phyloP scores from a whole-genome alignment of 2,888 invertebrate species.

The Tryphoninae sp. region DNA sequence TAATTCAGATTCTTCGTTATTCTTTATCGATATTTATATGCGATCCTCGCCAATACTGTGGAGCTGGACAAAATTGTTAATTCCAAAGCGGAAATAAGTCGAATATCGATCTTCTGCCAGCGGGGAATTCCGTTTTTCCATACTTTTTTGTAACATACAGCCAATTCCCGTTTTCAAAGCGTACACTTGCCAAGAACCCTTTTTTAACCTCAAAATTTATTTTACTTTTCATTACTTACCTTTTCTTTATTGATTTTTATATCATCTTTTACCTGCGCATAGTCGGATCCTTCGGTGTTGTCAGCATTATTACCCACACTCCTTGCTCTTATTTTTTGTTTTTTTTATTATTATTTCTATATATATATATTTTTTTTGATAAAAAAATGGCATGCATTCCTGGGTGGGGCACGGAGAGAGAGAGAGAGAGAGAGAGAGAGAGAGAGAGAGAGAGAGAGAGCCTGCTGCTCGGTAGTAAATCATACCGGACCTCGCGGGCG shows the following conservation, averaged over 20 bases:
- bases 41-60: not conserved
- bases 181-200: constrained; percentile 9
- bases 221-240: constrained; percentile 36
- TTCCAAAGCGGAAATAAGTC: constrained; percentile 43
- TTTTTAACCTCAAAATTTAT: constrained; percentile 40
- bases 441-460: no score
- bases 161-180: constrained; percentile 25
- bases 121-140: not conserved
- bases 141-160: not conserved
- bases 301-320: constrained; percentile 55
- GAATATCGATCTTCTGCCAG: constrained; percentile 28
- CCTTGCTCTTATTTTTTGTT: constrained; percentile 50
- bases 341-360: constrained; percentile 6
- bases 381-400: constrained; percentile 79
- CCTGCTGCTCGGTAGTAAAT: constrained; percentile 66
- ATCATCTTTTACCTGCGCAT: constrained; percentile 20
- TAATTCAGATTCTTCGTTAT: not conserved
- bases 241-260: constrained; percentile 5
- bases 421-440: not conserved
- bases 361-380: constrained; percentile 66
- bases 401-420: constrained; percentile 77
- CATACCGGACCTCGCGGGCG: constrained; percentile 59
- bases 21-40: not conserved
- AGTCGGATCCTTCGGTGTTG: constrained; percentile 41
- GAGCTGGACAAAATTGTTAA: constrained; percentile 17